phyloP scores from a whole-genome alignment of 2,113 vertebrate genomes.

The Gadus macrocephalus region DNA sequence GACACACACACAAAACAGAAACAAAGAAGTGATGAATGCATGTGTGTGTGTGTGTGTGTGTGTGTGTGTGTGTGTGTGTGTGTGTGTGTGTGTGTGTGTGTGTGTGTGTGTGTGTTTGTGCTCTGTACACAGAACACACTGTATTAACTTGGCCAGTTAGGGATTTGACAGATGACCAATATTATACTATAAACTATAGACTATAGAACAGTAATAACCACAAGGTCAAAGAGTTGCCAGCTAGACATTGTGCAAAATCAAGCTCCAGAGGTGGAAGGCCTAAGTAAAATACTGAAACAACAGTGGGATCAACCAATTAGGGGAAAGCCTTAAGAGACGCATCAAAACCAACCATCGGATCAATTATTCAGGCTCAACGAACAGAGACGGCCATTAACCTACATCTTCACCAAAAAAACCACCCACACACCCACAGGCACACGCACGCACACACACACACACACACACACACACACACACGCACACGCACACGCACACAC shows the following conservation, averaged over 20 bases:
- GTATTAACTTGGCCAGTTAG: no score
- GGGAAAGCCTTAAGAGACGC: constrained; percentile 40
- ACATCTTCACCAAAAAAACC: constrained; percentile 48
- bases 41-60: constrained; percentile 5
- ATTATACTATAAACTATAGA: background rate
- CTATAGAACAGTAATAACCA: background rate
- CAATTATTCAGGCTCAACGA: constrained; percentile 65
- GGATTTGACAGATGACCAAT: background rate
- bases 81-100: background rate
- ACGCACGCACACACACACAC: constrained; percentile 17
- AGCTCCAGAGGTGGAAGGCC: constrained; percentile 22
- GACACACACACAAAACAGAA: constrained; percentile 26
- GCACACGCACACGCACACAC: background rate
- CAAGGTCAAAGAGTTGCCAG: constrained; percentile 6
- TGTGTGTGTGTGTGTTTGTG: no score
- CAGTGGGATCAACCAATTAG: constrained; percentile 49
- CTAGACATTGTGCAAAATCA: background rate
- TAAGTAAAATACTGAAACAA: constrained; percentile 9
- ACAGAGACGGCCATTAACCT: constrained; percentile 61
- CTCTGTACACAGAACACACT: no score
- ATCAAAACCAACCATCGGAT: constrained; percentile 59
- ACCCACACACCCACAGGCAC: constrained; percentile 7
- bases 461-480: constrained; percentile 7
- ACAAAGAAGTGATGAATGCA: constrained; percentile 42
- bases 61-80: background rate